Evolutionary conservation across 30 jellyfish, hydroid and myxozoan genomes (phyloP).

Genomic region (Cassiopea andromeda): DNA sequence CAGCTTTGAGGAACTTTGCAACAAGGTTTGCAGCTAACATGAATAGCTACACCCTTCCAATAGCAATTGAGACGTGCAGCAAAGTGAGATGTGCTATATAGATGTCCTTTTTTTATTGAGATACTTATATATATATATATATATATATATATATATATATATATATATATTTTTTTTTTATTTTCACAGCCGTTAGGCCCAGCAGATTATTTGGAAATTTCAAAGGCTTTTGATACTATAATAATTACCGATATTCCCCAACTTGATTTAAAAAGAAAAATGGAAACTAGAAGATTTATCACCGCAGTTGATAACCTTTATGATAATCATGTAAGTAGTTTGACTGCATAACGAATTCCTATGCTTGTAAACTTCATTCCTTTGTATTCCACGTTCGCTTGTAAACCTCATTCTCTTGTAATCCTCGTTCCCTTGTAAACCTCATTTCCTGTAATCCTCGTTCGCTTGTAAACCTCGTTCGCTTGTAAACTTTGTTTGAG

Average conservation of each 20-base stretch:
- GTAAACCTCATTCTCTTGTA: too few relatives aligned
- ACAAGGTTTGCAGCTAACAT: constrained; percentile 50
- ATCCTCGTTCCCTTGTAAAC: too few relatives aligned
- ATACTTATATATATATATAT: neutral
- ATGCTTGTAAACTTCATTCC: neutral
- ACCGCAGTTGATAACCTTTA: constrained; percentile 87
- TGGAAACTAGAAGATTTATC: constrained; percentile 87
- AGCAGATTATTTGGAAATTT: constrained; percentile 86
- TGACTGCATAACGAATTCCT: too few relatives aligned
- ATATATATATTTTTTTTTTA: too few relatives aligned
- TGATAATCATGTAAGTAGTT: constrained; percentile 78
- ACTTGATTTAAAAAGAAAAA: constrained; percentile 67
- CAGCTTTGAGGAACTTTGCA: constrained; percentile 88
- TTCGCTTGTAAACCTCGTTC: too few relatives aligned
- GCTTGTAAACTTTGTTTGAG: too few relatives aligned
- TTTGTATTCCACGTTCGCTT: too few relatives aligned
- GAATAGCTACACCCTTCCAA: neutral
- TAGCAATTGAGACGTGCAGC: too few relatives aligned
- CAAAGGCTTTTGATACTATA: constrained; percentile 81
- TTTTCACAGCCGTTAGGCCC: constrained; percentile 77
- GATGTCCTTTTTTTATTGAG: too few relatives aligned
- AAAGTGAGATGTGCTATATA: too few relatives aligned
- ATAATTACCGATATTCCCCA: constrained; percentile 84
- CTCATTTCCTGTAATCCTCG: too few relatives aligned
- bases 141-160: too few relatives aligned